Evolutionary conservation across 2,113 vertebrate genomes (phyloP).

Genomic region (Entelurus aequoreus): DNA sequence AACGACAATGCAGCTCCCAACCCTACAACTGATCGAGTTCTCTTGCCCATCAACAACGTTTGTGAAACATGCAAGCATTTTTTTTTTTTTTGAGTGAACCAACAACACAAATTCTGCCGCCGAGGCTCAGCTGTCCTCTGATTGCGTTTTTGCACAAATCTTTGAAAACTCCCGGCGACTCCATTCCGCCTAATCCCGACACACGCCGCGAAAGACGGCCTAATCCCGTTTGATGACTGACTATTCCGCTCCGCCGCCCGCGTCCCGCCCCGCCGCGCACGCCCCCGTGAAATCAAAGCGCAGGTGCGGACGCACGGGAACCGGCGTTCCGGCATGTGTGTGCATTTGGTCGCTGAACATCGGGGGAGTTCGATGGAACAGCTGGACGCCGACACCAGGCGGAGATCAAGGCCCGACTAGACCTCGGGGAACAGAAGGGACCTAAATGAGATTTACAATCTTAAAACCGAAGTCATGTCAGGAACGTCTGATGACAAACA

Average conservation of each 20-base stretch:
- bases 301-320: conserved; percentile 64
- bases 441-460: too few species aligned
- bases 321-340: conserved; percentile 57
- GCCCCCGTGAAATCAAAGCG: conserved; percentile 53
- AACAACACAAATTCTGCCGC: conserved; percentile 49
- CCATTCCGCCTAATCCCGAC: conserved; percentile 51
- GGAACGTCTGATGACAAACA: too few species aligned
- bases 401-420: conserved; percentile 49
- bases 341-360: conserved; percentile 66
- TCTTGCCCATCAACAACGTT: too few species aligned
- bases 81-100: not conserved
- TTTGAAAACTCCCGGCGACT: conserved; percentile 27
- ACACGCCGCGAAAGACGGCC: conserved; percentile 43
- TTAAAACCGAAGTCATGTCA: too few species aligned
- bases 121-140: conserved; percentile 44
- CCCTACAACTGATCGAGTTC: too few species aligned
- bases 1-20: too few species aligned
- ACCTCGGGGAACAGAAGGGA: conserved; percentile 45
- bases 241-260: conserved; percentile 47
- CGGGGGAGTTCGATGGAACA: conserved; percentile 65
- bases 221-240: conserved; percentile 49
- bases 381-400: conserved; percentile 56
- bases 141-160: conserved; percentile 35
- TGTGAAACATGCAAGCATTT: too few species aligned
- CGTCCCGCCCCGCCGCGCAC: conserved; percentile 27